phyloP scores from a whole-genome alignment of 2,113 vertebrate genomes.

The Vidua chalybeata region DNA sequence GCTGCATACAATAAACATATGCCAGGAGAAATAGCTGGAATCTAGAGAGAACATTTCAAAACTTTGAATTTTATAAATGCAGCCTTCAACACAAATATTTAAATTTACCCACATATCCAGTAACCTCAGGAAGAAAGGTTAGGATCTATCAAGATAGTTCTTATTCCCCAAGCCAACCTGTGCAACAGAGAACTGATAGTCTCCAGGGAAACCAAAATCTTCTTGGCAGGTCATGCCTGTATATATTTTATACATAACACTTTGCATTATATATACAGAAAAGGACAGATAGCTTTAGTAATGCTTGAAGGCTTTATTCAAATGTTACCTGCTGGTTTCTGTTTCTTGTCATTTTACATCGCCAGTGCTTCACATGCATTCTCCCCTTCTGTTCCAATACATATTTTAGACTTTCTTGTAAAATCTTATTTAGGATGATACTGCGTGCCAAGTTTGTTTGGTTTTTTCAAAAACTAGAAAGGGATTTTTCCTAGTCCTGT shows the following conservation, averaged over 20 bases:
- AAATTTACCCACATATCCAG: background rate
- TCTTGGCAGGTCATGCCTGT: conserved; percentile 31
- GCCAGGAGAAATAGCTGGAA: background rate
- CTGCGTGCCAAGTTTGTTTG: background rate
- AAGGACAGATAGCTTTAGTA: conserved; percentile 17
- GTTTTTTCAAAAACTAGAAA: background rate
- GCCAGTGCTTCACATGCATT: background rate
- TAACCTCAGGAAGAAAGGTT: conserved; percentile 1
- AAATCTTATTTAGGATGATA: background rate
- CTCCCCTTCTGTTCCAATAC: background rate
- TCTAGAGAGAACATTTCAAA: background rate
- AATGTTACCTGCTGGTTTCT: conserved; percentile 39
- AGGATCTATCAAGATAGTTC: conserved; percentile 38
- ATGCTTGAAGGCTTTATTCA: conserved; percentile 30
- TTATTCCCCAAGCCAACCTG: background rate
- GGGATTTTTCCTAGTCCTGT: background rate
- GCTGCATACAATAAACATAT: background rate
- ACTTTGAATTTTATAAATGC: background rate
- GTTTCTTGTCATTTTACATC: background rate
- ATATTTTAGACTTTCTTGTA: background rate
- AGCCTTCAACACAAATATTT: background rate
- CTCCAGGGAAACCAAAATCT: conserved; percentile 63
- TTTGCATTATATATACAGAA: background rate
- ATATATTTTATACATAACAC: conserved; percentile 18
- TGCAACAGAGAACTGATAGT: conserved; percentile 42